Base-by-base conservation (phyloP, 2,797 vertebrate genomes). In the Pelochelys cantorii region DNA sequence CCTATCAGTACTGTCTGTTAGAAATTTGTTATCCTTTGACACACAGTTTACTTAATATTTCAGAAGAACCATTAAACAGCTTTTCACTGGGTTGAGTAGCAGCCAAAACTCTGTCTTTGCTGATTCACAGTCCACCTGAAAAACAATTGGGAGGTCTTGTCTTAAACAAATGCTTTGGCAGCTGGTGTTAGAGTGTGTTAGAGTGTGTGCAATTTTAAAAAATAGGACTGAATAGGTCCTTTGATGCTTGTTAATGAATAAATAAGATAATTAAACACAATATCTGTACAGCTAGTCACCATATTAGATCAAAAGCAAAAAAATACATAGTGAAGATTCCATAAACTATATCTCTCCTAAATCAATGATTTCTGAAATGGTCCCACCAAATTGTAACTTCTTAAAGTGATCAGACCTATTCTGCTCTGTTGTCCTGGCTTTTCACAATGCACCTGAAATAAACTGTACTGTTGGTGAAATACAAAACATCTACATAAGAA, bases 91-190 rank as follows among this genome's bases (percentile, higher is more conserved):
- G 31, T 74, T 92, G 91, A 92, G 60, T 90, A 84, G 94, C 48
- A 88, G 53, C 25, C 84, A 91, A 90, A 88, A 18, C 23, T 83
- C 86, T 80, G 48, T 74, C 68, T 90, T 84, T 94, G 31, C 29
- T 90, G 59, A 65, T 2, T 31, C 29, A 79, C 57, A 42, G 22
- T 87, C 57, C 27, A n/a, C 56, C 82, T 56, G 52, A 90, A 91
- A 92, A 79, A 37, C 89, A 56, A 27, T 7, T 15, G 11, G 79
- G 92, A 7, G 7, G 79, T 71, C 74, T 89, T 84, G 85, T 84
- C 54, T 86, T 86, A 86, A n/a, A 79, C 52, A 88, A 85, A 29
- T 4, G 78, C 94, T 97, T 91, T 90, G 53, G 37, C 57, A 84
- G 34, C n/a, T 89, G 85, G 53, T 53, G 14, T 59, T 87, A 18